These are phyloP conservation scores for Mustela erminea DNA, from an alignment of 2,797 vertebrate genomes.

Conservation along the genomic window DNA sequence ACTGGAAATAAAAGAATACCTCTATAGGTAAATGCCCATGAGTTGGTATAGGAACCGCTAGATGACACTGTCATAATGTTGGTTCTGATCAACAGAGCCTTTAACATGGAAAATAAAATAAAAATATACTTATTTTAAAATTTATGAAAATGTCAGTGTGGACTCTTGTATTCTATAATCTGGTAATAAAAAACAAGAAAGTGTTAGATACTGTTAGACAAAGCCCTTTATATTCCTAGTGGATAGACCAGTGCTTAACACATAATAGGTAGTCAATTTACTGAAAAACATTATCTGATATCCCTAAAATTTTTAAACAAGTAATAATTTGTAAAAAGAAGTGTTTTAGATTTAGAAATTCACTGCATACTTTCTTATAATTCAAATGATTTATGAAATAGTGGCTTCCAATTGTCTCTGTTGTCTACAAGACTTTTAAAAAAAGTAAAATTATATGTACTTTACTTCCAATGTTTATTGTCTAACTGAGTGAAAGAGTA, in stretches of 20 bases:
- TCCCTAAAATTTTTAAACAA: neutral
- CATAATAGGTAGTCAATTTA: neutral
- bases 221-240: neutral
- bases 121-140: constrained; percentile 1
- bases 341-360: constrained; percentile 22
- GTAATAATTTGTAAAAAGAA: neutral
- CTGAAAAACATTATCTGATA: neutral
- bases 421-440: neutral
- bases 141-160: neutral
- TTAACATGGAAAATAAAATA: neutral
- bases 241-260: neutral
- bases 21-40: neutral
- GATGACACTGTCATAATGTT: neutral
- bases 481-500: neutral
- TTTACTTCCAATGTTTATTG: constrained; percentile 29
- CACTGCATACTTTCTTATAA: neutral
- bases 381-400: constrained; percentile 18
- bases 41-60: neutral
- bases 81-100: neutral
- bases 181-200: neutral
- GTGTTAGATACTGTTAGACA: neutral
- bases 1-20: neutral
- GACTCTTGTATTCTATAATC: neutral
- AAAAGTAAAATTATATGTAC: constrained; percentile 15
- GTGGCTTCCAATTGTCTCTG: neutral